Base-by-base conservation (phyloP, 2,888 invertebrate species). In the Papilio elwesi region DNA sequence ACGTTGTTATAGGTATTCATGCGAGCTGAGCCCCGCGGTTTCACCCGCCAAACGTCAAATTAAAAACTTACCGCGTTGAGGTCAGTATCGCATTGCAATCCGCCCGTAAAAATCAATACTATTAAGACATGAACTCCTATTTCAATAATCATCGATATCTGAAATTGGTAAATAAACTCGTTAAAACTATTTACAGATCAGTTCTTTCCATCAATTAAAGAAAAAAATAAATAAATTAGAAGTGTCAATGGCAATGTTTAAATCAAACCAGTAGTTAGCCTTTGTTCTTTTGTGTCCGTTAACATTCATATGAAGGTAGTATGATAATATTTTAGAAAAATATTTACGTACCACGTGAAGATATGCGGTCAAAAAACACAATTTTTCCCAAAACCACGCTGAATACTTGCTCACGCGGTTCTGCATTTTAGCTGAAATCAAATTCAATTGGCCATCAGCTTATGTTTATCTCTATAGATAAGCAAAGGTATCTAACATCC, bases 61-160 rank as follows among this genome's bases (percentile, higher is more conserved):
- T 47, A 48, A 43, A 63, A 43, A 72, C 71, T 72, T 57, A 72
- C 72, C 15, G 38, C 49, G 11, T 49, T 64, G 59, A 79, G 78
- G 74, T 82, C 82, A 26, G 86, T 81, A 64, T 91, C 91, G 66
- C 91, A 91, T 68, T 90, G 88, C 78, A 91, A 90, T 1, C 90
- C 90, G 49, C 83, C 81, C 9, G 91, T 85, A 11, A 86, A 79
- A 72, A 88, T 81, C 10, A 84, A 85, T 0, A 90, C 84, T 0
- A 87, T 83, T 68, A 87, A 73, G 26, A 91, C 70, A 71, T 90
- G 90, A 70, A 81, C 84, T 36, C 80, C 79, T 36, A 91, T 85
- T 71, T 91, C 89, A 51, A 87, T 80, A 3, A 88, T 72, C 75
- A 85, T 86, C 43, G 90, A 87, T 49, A 87, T 76, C 91, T 91